Base-by-base conservation (phyloP, 2,888 invertebrate species). In the Pantelozetes paolii region DNA sequence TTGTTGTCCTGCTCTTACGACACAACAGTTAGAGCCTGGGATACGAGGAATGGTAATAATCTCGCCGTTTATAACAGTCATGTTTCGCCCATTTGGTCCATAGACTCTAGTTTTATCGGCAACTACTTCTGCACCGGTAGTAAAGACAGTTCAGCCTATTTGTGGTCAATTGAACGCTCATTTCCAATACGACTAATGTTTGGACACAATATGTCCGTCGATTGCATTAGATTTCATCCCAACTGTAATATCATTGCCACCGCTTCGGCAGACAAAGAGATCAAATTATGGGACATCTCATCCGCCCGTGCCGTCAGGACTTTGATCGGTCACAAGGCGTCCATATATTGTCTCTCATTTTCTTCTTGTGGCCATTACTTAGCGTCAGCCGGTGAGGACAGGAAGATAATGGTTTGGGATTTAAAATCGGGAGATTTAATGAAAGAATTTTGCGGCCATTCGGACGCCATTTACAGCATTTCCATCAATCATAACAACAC, bases 201-300 rank as follows among this genome's bases (percentile, higher is more conserved):
- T 48, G 96, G 95, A 1, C 96, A 97, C 81, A 89, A 88, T 72
- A 87, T 90, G 81, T 91, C 94, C 84, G 89, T 96, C 28, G 92
- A 93, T 81, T 91, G 89, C 81, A 86, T 92, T n/a, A 88, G 89
- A 80, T 94, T 96, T 84, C 96, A 96, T 84, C 93, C 94, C 0
- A 96, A 94, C 83, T 89, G 90, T 78, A 88, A 89, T 79, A 95
- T 96, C 82, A 81, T 95, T 78, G 94, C 92, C 48, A 91, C 92
- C 0, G 95, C 94, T 13, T 92, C 94, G 1, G 87, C 89, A n/a
- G 96, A 96, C 84, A 89, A 89, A 81, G 90, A 90, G 50, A 88
- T 94, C 69, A 87, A 94, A 42, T 83, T 96, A 79, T 96, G 94
- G 94, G 89, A 88, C 78, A 87, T 92, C 72, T 88, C 90, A 76